Evolutionary conservation across 2,888 invertebrate genomes (phyloP).

Genomic region (Agrenia bidenticulata): DNA sequence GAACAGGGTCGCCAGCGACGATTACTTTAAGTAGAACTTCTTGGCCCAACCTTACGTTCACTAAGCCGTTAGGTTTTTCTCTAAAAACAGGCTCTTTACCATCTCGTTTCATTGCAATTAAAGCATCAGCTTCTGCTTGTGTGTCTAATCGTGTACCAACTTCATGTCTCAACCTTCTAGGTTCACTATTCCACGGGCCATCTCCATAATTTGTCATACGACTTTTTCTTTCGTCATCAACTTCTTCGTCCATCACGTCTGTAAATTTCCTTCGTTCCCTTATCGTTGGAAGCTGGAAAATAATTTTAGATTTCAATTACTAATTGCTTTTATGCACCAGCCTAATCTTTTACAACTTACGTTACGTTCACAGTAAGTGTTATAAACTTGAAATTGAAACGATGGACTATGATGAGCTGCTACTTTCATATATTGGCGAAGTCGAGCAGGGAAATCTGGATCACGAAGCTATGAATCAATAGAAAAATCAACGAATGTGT

Average conservation of each 20-base stretch:
- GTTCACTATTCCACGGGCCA: constrained; percentile 53
- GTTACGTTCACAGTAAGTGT: constrained; percentile 45
- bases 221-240: constrained; percentile 82
- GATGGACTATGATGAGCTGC: constrained; percentile 76
- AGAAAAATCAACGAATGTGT: not conserved
- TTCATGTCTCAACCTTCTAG: constrained; percentile 77
- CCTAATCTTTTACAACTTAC: constrained; percentile 25
- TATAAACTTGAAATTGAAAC: constrained; percentile 50
- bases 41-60: constrained; percentile 67
- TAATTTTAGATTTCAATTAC: not conserved
- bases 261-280: constrained; percentile 87
- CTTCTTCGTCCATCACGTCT: constrained; percentile 93
- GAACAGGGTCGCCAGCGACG: constrained; percentile 84
- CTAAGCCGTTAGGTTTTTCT: constrained; percentile 83
- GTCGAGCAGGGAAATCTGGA: constrained; percentile 88
- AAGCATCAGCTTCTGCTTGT: constrained; percentile 82
- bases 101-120: constrained; percentile 69
- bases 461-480: constrained; percentile 73
- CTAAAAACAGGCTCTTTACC: constrained; percentile 74
- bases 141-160: constrained; percentile 81
- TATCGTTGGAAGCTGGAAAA: constrained; percentile 71
- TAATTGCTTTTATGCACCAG: not conserved
- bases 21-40: constrained; percentile 74
- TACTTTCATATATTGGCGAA: constrained; percentile 93
- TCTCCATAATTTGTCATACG: constrained; percentile 53